Conservation (phyloP, 2,113 vertebrate genomes). For the Coracopsis vasa region DNA sequence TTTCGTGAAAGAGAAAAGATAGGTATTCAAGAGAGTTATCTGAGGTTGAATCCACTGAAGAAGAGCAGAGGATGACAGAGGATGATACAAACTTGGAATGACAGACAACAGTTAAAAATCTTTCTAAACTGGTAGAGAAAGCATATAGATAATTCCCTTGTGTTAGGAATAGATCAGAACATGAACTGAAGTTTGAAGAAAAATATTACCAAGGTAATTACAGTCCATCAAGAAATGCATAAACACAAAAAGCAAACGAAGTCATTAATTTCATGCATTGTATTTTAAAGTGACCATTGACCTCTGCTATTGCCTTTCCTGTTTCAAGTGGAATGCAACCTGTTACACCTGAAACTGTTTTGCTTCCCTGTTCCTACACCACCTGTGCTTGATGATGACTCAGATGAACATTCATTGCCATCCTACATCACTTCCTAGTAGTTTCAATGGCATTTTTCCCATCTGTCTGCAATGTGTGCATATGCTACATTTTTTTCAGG, state of each 20-base stretch:
- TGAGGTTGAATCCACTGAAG: not conserved
- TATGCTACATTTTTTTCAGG: not conserved
- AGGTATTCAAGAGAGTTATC: not conserved
- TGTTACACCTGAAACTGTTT: not conserved
- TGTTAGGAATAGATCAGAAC: not conserved
- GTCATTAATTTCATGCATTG: not conserved
- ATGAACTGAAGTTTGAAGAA: not conserved
- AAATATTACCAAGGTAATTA: not conserved
- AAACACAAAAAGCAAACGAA: not conserved
- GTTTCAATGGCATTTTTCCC: not conserved
- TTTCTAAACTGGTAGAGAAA: not conserved
- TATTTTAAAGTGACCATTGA: not conserved
- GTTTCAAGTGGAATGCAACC: not conserved
- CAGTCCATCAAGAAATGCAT: not conserved
- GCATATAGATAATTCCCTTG: not conserved
- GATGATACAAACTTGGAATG: not conserved
- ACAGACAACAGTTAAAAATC: not conserved
- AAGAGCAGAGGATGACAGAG: not conserved
- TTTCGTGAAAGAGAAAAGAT: not conserved
- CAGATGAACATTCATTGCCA: not conserved
- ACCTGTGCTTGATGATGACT: not conserved
- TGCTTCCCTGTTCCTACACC: not conserved
- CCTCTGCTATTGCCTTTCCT: not conserved
- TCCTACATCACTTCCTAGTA: not conserved
- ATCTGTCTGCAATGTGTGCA: not conserved